Evolutionary conservation across 1,140 invertebrate genomes (phyloP).

Genomic region (Ceratina japonica): DNA sequence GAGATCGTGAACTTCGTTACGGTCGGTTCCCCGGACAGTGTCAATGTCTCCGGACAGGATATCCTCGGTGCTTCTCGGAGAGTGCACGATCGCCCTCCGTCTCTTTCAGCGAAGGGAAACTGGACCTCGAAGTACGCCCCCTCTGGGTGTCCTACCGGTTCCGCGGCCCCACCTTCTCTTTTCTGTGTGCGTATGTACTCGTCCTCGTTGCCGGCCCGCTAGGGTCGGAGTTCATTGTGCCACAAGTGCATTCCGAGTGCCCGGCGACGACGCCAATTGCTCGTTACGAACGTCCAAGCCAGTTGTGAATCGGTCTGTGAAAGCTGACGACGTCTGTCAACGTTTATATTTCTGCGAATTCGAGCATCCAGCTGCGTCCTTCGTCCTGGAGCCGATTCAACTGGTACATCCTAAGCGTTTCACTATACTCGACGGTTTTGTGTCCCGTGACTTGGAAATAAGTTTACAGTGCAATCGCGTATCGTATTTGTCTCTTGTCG

Average conservation of each 20-base stretch:
- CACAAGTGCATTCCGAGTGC: conserved; percentile 70
- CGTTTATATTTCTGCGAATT: background rate
- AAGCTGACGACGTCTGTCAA: conserved; percentile 43
- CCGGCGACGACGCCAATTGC: conserved; percentile 65
- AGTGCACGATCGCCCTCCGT: conserved; percentile 12
- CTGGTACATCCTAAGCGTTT: too few species aligned
- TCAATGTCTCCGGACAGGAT: conserved; percentile 61
- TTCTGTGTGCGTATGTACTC: conserved; percentile 26
- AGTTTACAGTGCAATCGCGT: too few species aligned
- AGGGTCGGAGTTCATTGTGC: conserved; percentile 76
- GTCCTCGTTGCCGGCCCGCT: conserved; percentile 39
- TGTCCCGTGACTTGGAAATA: too few species aligned
- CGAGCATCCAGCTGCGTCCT: background rate
- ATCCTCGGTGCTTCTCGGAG: conserved; percentile 44
- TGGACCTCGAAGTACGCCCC: conserved; percentile 13
- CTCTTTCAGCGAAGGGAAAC: conserved; percentile 10
- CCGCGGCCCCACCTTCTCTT: conserved; percentile 21
- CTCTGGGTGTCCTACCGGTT: conserved; percentile 32
- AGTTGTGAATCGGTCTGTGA: conserved; percentile 59
- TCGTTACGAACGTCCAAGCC: conserved; percentile 51
- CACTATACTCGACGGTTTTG: too few species aligned
- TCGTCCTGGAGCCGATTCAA: too few species aligned
- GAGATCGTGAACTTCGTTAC: conserved; percentile 26
- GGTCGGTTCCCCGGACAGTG: conserved; percentile 28
- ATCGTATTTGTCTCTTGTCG: too few species aligned